A percentile compares a stretch with the other conserved stretches of the same genome.
phyloP scores from a whole-genome alignment of 1,140 invertebrate genomes.

The Ostrea denselamellosa region DNA sequence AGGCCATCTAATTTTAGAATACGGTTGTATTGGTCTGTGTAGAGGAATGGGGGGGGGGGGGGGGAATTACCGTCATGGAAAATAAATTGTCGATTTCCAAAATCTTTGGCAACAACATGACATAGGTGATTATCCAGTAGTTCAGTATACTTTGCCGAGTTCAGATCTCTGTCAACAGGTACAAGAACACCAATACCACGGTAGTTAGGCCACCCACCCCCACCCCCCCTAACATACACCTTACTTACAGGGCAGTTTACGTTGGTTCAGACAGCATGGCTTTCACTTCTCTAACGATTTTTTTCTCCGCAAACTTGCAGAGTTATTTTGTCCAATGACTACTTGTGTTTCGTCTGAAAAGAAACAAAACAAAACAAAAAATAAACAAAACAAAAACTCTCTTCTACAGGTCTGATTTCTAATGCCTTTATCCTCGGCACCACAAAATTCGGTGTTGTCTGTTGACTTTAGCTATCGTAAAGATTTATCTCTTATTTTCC shows the following conservation, averaged over 20 bases:
- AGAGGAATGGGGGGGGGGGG: too few species aligned
- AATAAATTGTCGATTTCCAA: too few species aligned
- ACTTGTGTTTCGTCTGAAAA: not conserved
- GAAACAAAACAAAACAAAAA: too few species aligned
- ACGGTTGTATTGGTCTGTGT: too few species aligned
- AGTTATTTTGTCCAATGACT: constrained; percentile 4
- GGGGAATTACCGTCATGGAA: too few species aligned
- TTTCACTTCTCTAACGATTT: not conserved
- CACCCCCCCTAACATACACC: constrained; percentile 4
- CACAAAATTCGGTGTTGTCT: too few species aligned
- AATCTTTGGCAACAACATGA: too few species aligned
- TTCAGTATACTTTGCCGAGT: not conserved
- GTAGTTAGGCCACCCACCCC: not conserved
- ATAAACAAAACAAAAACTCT: too few species aligned
- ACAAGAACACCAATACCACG: not conserved
- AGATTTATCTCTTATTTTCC: too few species aligned
- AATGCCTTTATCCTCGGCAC: constrained; percentile 1
- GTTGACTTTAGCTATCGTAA: too few species aligned
- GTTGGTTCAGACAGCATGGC: not conserved
- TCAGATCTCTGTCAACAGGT: not conserved
- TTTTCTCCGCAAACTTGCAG: constrained; percentile 5
- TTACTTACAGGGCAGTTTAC: not conserved
- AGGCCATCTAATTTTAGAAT: too few species aligned
- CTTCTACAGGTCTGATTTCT: not conserved
- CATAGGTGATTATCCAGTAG: not conserved